phyloP scores from a whole-genome alignment of 2,113 vertebrate genomes.

The Hippocampus mohnikei region DNA sequence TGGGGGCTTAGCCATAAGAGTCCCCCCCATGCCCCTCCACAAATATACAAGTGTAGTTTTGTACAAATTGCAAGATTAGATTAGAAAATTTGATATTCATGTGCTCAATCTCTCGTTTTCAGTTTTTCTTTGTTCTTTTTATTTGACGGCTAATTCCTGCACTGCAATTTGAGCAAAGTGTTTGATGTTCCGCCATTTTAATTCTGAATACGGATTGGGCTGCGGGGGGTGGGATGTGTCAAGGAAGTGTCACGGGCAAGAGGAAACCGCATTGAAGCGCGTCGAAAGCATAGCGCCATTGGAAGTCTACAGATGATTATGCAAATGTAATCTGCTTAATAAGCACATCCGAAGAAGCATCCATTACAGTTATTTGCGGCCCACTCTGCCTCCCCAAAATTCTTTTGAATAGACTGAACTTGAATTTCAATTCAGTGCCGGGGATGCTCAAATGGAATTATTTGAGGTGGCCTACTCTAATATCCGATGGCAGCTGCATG shows the following conservation, averaged over 20 bases:
- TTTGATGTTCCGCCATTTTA: not conserved
- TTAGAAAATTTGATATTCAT: not conserved
- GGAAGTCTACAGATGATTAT: slow-evolving; percentile 16
- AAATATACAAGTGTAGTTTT: not conserved
- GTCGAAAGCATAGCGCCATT: slow-evolving; percentile 14
- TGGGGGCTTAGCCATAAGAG: not conserved
- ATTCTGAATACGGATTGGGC: not conserved
- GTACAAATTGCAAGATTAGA: not conserved
- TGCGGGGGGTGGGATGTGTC: not conserved
- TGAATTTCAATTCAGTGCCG: not conserved
- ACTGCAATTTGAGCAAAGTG: not conserved
- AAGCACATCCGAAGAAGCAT: not conserved
- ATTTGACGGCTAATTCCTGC: not conserved
- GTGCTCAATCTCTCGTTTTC: not conserved
- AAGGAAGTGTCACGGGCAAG: slow-evolving; percentile 2
- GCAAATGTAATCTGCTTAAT: slow-evolving; percentile 19
- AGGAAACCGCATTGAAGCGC: not conserved
- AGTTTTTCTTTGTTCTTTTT: not conserved
- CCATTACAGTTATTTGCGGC: not conserved
- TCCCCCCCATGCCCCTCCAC: not conserved
- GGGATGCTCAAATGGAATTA: slow-evolving; percentile 9
- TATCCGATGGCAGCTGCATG: not conserved
- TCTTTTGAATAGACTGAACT: slow-evolving; percentile 1
- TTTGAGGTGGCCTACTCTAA: not conserved
- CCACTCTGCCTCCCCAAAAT: not conserved